phyloP scores from a whole-genome alignment of 2,797 vertebrate genomes.

The Selene dorsalis region DNA sequence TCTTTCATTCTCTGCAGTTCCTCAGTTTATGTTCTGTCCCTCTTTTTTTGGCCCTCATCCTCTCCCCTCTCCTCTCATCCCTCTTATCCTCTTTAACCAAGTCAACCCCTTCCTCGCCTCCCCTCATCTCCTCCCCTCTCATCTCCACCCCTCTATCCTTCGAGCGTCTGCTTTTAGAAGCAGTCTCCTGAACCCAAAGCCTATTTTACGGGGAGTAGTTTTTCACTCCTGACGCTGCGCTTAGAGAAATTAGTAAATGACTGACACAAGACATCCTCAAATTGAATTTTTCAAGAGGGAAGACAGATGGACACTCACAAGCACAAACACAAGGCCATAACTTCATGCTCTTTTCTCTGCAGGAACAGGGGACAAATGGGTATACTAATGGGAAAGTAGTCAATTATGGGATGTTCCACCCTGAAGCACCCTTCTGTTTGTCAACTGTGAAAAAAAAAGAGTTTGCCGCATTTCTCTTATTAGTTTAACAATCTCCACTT shows the following conservation, averaged over 20 bases:
- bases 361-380: slow-evolving; percentile 40
- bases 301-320: slow-evolving; percentile 37
- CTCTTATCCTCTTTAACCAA: slow-evolving; percentile 51
- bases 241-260: slow-evolving; percentile 78
- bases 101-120: slow-evolving; percentile 25
- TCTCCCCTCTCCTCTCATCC: slow-evolving; percentile 27
- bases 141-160: slow-evolving; percentile 52
- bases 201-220: slow-evolving; percentile 80
- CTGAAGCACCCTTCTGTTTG: slow-evolving; percentile 40
- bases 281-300: slow-evolving; percentile 76
- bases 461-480: slow-evolving; percentile 6
- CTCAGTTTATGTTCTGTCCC: slow-evolving; percentile 10
- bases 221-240: slow-evolving; percentile 65
- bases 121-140: slow-evolving; percentile 11
- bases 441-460: slow-evolving; percentile 22
- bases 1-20: slow-evolving; percentile 5
- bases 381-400: slow-evolving; percentile 42
- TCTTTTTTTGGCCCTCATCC: slow-evolving; percentile 20
- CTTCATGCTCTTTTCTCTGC: slow-evolving; percentile 30
- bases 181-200: slow-evolving; percentile 74
- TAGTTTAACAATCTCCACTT: slow-evolving; percentile 31
- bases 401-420: slow-evolving; percentile 44
- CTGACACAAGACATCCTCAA: slow-evolving; percentile 72
- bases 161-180: slow-evolving; percentile 58
- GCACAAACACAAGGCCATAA: slow-evolving; percentile 32